Evolutionary conservation across 2,888 invertebrate species (phyloP), one percentile per base, ranked within the genome.

Genomic region (Zygothrica quintamaculata): DNA sequence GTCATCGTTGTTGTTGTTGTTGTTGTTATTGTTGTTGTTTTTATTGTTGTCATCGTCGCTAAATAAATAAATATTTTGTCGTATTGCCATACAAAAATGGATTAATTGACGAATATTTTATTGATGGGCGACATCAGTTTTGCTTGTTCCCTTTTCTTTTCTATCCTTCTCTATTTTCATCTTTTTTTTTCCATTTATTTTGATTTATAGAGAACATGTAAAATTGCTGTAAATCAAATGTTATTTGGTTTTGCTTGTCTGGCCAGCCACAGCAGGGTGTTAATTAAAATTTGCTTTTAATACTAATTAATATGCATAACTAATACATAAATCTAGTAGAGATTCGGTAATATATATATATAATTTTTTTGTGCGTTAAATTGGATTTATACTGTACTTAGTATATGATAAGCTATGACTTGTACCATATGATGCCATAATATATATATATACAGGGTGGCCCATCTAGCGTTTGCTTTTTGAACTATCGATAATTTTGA

Each of bases 51-150:
- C 5, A 5, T 5, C 18, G 18, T 12, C 33, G 51, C 43, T 50
- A 43, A 39, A 52, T 34, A 37, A 31, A 7, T 22, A 11, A 13
- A 48, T 31, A 29, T 37, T n/a, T 67, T 62, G 60, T 64, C 65
- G 65, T 47, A 47, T 52, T 37, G 15, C 56, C 22, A 33, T n/a
- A n/a, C n/a, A n/a, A n/a, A 72, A 77, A 66, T 69, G 71, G 61
- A 66, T 81, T 75, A 65, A 78, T 78, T 60, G 48, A 64, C 60
- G 59, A 44, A 42, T 47, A n/a, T 59, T 82, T 70, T 82, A 78
- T 79, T 71, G 66, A 74, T 76, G 65, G 59, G 57, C 55, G 58
- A 62, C 61, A 59, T 61, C 46, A 51, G 39, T 50, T 36, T 22
- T 22, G 18, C 18, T 5, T 22, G 18, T 22, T 22, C 5, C 5